Base-by-base conservation (phyloP, 2,113 vertebrate genomes). In the Alosa alosa region DNA sequence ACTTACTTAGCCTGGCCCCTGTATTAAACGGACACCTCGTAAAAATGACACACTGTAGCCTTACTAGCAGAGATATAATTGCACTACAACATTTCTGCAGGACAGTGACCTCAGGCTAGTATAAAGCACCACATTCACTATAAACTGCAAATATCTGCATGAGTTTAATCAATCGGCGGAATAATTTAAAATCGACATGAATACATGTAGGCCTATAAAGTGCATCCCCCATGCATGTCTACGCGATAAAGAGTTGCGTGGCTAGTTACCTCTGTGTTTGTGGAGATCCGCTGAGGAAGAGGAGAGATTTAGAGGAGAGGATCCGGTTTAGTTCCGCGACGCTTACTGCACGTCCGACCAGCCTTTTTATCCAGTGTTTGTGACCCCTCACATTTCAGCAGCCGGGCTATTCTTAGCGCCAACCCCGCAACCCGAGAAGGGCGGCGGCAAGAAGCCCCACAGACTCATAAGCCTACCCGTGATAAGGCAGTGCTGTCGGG, bases 341-440 rank as follows among this genome's bases (percentile, higher is more conserved):
- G 88, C n/a, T 89, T 82, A 85, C 72, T 55, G 75, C 55, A 82
- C 68, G 0, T 50, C 86, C 45, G 87, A 84, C 87, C 72, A 92
- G 91, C 90, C 91, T 94, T 94, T 95, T 95, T 95, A 96, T 96
- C 94, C 91, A 90, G 89, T 91, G 91, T 94, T 49, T 93, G 86
- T 95, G 95, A 95, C 95, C 94, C 94, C 93, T 96, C 93, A 95
- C 95, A 95, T 96, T 95, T 95, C 92, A 93, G 93, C 91, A 90
- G 92, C 50, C 81, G 22, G 3, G 89, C 92, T 96, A 96, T 94
- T 93, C 93, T 94, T 94, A 95, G 93, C 92, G 88, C 89, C 86
- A 90, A 11, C 87, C 89, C 87, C 49, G 95, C 92, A 92, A 95
- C 94, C 88, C 90, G 95, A 96, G 93, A 94, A 81, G 91, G 88